Evolutionary conservation across 2,797 vertebrate genomes (phyloP).

Genomic region (Oreochromis grahami): DNA sequence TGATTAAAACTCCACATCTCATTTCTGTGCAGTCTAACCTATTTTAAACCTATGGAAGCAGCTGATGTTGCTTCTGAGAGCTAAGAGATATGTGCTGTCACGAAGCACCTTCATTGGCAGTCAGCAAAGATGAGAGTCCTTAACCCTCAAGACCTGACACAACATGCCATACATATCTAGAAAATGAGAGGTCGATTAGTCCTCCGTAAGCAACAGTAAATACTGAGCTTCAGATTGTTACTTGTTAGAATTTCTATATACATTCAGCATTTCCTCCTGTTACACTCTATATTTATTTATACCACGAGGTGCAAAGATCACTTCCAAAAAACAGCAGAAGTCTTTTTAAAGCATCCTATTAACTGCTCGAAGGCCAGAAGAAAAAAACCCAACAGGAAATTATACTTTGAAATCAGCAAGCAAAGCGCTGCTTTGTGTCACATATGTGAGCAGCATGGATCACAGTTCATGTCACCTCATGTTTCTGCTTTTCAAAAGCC

Average conservation of each 20-base stretch:
- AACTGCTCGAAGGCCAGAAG: not conserved
- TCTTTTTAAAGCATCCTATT: not conserved
- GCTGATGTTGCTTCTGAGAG: not conserved
- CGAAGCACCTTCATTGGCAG: constrained; percentile 17
- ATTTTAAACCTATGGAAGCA: not conserved
- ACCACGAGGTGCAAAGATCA: not conserved
- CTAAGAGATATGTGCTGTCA: constrained; percentile 24
- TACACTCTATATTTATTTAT: not conserved
- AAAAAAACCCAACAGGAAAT: not conserved
- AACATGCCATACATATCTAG: not conserved
- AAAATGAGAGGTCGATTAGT: not conserved
- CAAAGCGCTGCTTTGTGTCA: not conserved
- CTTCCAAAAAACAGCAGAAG: not conserved
- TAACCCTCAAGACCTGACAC: not conserved
- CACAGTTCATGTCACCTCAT: constrained; percentile 17
- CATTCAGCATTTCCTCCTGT: not conserved
- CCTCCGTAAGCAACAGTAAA: not conserved
- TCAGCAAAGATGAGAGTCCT: constrained; percentile 13
- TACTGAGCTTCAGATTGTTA: not conserved
- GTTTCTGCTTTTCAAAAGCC: constrained; percentile 15
- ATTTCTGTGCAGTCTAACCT: not conserved
- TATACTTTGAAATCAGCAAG: constrained; percentile 8
- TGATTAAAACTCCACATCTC: not conserved
- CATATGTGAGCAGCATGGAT: not conserved
- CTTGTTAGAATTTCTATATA: not conserved